Evolutionary conservation across 2,113 vertebrate genomes (phyloP).

Genomic region (Xerus inauris): DNA sequence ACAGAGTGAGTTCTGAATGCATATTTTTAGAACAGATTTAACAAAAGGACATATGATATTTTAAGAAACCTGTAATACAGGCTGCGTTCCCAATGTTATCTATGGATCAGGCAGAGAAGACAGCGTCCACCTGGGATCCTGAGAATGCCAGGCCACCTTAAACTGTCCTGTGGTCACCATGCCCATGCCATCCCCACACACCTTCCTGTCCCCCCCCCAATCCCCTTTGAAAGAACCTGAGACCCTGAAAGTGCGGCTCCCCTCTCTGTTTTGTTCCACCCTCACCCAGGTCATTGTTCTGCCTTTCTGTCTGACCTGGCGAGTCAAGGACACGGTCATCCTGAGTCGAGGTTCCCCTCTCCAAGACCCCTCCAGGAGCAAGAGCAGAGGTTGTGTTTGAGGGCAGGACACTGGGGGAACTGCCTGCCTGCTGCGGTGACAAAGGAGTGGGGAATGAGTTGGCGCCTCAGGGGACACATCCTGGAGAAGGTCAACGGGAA

Average conservation of each 20-base stretch:
- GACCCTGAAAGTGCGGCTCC: neutral
- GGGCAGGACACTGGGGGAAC: neutral
- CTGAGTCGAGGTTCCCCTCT: neutral
- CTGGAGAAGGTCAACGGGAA: neutral
- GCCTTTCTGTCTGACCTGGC: neutral
- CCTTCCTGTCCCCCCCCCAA: neutral
- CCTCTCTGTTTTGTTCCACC: no score
- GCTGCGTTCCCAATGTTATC: neutral
- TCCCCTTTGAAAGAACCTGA: neutral
- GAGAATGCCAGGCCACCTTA: neutral
- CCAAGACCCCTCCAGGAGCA: neutral
- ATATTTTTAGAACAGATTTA: neutral
- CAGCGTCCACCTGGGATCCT: neutral
- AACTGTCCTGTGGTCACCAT: neutral
- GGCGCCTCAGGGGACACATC: neutral
- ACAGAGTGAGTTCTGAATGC: neutral
- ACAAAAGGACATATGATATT: neutral
- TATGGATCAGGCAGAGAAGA: neutral
- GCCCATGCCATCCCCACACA: neutral
- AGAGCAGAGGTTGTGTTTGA: neutral
- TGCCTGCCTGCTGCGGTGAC: fast-evolving
- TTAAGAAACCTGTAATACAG: neutral
- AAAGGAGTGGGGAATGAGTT: neutral
- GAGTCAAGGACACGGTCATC: neutral
- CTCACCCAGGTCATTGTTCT: no score